Conservation (phyloP, 2,888 invertebrate species). For the Lomographa bimaculata region DNA sequence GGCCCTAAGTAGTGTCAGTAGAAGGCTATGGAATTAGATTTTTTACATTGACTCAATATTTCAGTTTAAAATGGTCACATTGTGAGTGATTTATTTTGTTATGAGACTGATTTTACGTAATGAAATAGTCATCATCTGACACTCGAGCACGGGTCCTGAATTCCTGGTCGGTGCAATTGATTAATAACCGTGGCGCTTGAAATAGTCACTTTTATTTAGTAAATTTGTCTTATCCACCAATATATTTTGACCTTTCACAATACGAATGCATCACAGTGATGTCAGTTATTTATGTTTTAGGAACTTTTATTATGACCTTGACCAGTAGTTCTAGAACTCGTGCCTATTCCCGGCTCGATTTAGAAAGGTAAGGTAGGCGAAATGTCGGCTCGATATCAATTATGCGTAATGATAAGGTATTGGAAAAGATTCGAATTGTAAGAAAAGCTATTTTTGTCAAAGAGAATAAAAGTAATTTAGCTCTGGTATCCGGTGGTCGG, state of each 20-base stretch:
- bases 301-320: too few relatives aligned
- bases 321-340: slow-evolving; percentile 3
- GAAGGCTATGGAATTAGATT: slow-evolving; percentile 35
- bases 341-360: slow-evolving; percentile 12
- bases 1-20: slow-evolving; percentile 49
- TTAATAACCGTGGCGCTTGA: too few relatives aligned
- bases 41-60: slow-evolving; percentile 26
- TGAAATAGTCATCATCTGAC: slow-evolving; percentile 59
- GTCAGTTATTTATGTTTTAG: too few relatives aligned
- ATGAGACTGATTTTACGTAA: slow-evolving; percentile 82
- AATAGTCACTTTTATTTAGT: too few relatives aligned
- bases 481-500: slow-evolving; percentile 75
- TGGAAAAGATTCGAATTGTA: slow-evolving; percentile 58
- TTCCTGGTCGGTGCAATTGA: slow-evolving; percentile 20
- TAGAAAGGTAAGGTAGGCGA: slow-evolving; percentile 42
- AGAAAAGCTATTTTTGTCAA: slow-evolving; percentile 81
- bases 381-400: slow-evolving; percentile 65
- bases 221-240: too few relatives aligned
- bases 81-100: slow-evolving; percentile 54
- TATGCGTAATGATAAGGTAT: slow-evolving; percentile 64
- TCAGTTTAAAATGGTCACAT: slow-evolving; percentile 25
- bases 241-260: too few relatives aligned
- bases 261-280: too few relatives aligned
- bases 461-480: slow-evolving; percentile 64
- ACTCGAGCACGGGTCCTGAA: slow-evolving; percentile 44